Conservation (phyloP, 2,888 invertebrate genomes). For the Agonum fuliginosum region DNA sequence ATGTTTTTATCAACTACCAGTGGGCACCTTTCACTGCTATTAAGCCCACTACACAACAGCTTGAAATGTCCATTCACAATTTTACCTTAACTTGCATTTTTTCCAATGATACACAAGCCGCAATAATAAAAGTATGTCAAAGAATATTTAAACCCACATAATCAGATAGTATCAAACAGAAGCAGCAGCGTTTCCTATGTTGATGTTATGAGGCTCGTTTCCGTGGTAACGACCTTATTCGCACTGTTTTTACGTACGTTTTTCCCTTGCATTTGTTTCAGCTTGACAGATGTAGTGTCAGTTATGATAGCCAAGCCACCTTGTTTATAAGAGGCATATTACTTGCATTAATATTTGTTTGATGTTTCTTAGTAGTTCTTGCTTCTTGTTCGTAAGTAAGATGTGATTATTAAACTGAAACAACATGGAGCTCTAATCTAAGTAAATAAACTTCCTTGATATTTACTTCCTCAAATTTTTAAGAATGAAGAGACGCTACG, state of each 20-base stretch:
- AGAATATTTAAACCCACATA: slow-evolving; percentile 23
- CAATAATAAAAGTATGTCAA: slow-evolving; percentile 50
- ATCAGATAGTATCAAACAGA: slow-evolving; percentile 51
- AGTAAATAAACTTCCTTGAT: slow-evolving; percentile 7
- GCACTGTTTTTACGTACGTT: slow-evolving; percentile 46
- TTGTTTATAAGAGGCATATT: slow-evolving; percentile 32
- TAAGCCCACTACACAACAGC: not conserved
- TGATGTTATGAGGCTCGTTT: slow-evolving; percentile 50
- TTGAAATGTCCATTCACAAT: slow-evolving; percentile 17
- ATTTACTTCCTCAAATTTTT: not conserved
- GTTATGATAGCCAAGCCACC: slow-evolving; percentile 52
- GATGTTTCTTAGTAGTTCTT: slow-evolving; percentile 18
- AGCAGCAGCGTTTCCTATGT: slow-evolving; percentile 50
- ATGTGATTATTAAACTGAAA: not conserved
- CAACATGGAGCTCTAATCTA: not conserved
- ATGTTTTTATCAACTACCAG: not conserved
- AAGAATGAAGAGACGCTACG: not conserved
- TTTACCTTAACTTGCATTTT: slow-evolving; percentile 10
- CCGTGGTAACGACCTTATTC: slow-evolving; percentile 57
- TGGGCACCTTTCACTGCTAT: not conserved
- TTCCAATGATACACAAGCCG: not conserved
- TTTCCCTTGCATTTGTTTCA: slow-evolving; percentile 46
- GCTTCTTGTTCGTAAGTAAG: slow-evolving; percentile 17
- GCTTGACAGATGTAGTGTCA: slow-evolving; percentile 57
- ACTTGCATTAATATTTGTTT: slow-evolving; percentile 21